phyloP scores from a whole-genome alignment of 2,888 invertebrate genomes.

The Octonoba sinensis region DNA sequence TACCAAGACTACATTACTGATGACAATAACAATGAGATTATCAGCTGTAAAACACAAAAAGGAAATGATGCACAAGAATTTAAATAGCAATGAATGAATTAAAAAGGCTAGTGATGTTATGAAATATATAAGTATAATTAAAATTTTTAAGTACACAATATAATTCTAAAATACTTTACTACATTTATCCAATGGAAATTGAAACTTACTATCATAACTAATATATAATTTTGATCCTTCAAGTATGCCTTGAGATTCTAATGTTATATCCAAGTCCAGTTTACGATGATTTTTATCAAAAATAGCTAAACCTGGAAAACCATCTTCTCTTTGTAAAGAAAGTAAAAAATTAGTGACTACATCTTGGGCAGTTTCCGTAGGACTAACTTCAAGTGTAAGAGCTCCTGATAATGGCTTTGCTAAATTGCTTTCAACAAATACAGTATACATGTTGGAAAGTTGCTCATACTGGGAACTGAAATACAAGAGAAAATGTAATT shows the following conservation, averaged over 20 bases:
- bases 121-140: too few relatives aligned
- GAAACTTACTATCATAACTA: slow-evolving; percentile 50
- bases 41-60: too few relatives aligned
- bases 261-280: slow-evolving; percentile 29
- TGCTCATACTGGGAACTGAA: too few relatives aligned
- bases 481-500: too few relatives aligned
- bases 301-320: slow-evolving; percentile 26
- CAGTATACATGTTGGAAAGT: slow-evolving; percentile 29
- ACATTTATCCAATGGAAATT: not conserved
- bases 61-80: too few relatives aligned
- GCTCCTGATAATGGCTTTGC: slow-evolving; percentile 45
- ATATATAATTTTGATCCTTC: slow-evolving; percentile 45
- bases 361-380: slow-evolving; percentile 25
- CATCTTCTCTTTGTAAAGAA: slow-evolving; percentile 22
- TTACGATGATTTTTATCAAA: slow-evolving; percentile 36
- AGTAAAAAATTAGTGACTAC: slow-evolving; percentile 24
- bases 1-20: too few relatives aligned
- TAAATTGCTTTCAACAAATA: slow-evolving; percentile 43
- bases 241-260: slow-evolving; percentile 49
- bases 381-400: slow-evolving; percentile 25
- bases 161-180: not conserved
- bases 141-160: too few relatives aligned
- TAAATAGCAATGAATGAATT: not conserved
- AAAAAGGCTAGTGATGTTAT: not conserved
- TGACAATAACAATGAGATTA: too few relatives aligned